Percentiles rank a stretch among this genome's conserved stretches.
These are phyloP conservation scores for Himalopsyche japonica DNA, from an alignment of 2,888 invertebrate genomes.

Conservation along the genomic window DNA sequence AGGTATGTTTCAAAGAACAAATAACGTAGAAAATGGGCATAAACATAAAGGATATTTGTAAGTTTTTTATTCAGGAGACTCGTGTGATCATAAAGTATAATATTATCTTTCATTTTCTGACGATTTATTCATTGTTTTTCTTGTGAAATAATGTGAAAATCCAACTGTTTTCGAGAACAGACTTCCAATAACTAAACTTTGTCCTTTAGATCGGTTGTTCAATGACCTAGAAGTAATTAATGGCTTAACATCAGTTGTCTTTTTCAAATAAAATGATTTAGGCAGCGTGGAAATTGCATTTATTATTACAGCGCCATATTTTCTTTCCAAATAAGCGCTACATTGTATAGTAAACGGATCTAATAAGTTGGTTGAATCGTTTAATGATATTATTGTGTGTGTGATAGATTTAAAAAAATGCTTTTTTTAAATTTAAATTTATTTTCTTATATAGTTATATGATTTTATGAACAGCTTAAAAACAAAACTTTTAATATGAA, in stretches of 20 bases:
- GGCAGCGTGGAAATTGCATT: neutral
- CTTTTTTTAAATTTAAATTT: too few relatives aligned
- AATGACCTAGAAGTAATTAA: conserved; percentile 1
- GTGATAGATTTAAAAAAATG: too few relatives aligned
- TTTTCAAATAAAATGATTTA: neutral
- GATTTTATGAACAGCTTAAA: too few relatives aligned
- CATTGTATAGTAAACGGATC: too few relatives aligned
- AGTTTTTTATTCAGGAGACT: neutral
- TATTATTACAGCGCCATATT: neutral
- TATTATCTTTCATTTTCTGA: neutral
- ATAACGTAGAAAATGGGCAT: neutral
- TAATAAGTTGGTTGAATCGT: too few relatives aligned
- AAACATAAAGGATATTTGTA: neutral
- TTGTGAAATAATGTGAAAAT: neutral
- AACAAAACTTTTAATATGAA: too few relatives aligned
- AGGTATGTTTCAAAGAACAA: neutral
- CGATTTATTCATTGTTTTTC: neutral
- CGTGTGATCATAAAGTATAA: neutral
- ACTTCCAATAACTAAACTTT: neutral
- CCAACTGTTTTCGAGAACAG: neutral
- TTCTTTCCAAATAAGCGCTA: too few relatives aligned
- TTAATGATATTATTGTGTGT: too few relatives aligned
- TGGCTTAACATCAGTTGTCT: neutral
- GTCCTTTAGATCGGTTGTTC: neutral
- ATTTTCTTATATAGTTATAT: too few relatives aligned